A percentile compares a stretch with the other conserved stretches of the same genome.
These are phyloP conservation scores for Leptinotarsa juncta DNA, from an alignment of 2,888 invertebrate species.

Conservation along the genomic window DNA sequence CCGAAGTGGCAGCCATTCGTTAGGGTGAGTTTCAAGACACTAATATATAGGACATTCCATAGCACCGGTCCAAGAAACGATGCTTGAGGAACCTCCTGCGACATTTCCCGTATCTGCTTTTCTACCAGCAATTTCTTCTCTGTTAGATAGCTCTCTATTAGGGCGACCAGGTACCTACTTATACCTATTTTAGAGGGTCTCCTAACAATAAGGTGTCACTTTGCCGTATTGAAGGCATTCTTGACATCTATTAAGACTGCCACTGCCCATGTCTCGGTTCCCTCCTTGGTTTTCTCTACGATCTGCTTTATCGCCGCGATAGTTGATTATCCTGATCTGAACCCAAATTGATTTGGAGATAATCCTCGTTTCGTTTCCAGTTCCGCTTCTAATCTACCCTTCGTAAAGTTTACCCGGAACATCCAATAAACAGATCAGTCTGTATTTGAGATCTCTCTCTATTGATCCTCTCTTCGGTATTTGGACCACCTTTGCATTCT, in stretches of 20 bases:
- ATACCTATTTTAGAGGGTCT: not conserved
- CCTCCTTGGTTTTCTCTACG: not conserved
- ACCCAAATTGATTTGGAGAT: constrained; percentile 9
- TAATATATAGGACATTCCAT: constrained; percentile 13
- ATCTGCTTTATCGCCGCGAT: not conserved
- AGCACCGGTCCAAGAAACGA: constrained; percentile 28
- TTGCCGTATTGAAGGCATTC: too few relatives aligned
- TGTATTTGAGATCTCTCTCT: too few relatives aligned
- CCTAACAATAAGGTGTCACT: not conserved
- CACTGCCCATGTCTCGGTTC: not conserved
- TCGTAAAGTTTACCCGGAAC: constrained; percentile 32
- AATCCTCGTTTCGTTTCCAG: not conserved
- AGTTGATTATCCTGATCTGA: constrained; percentile 2
- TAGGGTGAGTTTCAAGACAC: too few relatives aligned
- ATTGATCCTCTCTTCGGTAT: too few relatives aligned
- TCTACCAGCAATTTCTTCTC: not conserved
- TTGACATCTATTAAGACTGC: not conserved
- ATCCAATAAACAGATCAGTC: not conserved
- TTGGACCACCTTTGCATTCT: constrained; percentile 10
- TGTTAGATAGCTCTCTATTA: not conserved
- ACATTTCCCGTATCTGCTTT: not conserved
- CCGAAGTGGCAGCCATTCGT: too few relatives aligned
- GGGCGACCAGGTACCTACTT: not conserved
- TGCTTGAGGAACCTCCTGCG: not conserved
- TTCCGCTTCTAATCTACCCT: constrained; percentile 17